phyloP scores from a whole-genome alignment of 92 coral and sea anemone genomes.

The Phenganax stokvisi region DNA sequence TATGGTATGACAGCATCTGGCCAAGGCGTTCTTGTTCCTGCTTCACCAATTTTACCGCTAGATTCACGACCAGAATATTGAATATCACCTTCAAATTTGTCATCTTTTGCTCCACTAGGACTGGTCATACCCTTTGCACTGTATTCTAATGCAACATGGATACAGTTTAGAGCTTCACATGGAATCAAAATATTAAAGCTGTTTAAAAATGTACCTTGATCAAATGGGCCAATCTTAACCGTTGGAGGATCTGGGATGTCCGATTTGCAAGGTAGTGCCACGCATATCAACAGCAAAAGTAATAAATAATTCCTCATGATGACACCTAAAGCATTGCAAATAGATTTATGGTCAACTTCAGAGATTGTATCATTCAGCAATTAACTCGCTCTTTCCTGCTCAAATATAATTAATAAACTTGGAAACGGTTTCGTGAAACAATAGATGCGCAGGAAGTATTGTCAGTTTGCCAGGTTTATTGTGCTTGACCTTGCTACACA shows the following conservation, averaged over 20 bases:
- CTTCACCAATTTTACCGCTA: conserved; percentile 6
- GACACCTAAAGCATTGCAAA: too few species aligned
- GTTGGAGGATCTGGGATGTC: not conserved
- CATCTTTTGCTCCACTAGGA: not conserved
- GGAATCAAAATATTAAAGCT: too few species aligned
- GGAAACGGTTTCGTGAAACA: not conserved
- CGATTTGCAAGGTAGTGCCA: not conserved
- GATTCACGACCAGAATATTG: conserved; percentile 3
- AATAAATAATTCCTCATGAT: not conserved
- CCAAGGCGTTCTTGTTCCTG: conserved; percentile 51
- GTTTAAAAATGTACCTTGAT: not conserved
- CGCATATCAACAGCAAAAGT: not conserved
- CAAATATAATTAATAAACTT: not conserved
- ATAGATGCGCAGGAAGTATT: not conserved
- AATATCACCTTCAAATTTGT: conserved; percentile 29
- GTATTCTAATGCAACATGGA: not conserved
- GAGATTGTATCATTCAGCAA: too few species aligned
- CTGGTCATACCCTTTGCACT: not conserved
- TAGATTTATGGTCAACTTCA: too few species aligned
- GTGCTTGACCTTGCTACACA: not conserved
- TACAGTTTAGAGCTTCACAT: not conserved
- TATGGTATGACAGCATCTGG: conserved; percentile 78
- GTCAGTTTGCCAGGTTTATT: not conserved
- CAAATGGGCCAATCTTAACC: conserved; percentile 6
- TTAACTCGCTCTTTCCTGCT: too few species aligned